A percentile compares a stretch with the other conserved stretches of the same genome.
Evolutionary conservation across 2,113 vertebrate genomes (phyloP).

Genomic region (Motacilla tschutschensis): DNA sequence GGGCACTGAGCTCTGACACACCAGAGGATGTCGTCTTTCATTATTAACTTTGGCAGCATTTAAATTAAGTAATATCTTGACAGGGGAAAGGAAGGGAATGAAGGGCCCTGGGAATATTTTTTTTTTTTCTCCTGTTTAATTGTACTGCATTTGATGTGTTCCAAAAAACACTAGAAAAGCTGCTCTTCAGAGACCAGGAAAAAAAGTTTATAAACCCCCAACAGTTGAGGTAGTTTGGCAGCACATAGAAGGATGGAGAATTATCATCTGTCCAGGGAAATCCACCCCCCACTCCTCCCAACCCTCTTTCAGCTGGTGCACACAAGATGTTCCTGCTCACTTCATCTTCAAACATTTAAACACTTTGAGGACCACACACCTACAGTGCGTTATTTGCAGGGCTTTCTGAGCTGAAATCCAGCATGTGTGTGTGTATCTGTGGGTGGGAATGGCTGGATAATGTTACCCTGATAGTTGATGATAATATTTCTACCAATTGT

Average conservation of each 20-base stretch:
- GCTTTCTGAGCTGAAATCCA: conserved; percentile 14
- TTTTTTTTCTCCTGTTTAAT: conserved; percentile 41
- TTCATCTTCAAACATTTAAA: conserved; percentile 50
- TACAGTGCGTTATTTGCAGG: conserved; percentile 12
- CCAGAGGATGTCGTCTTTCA: background rate
- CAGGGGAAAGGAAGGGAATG: conserved; percentile 35
- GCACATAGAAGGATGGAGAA: conserved; percentile 41
- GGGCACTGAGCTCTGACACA: conserved; percentile 14
- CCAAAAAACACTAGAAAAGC: conserved; percentile 41
- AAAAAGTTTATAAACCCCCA: conserved; percentile 33
- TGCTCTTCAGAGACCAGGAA: conserved; percentile 21
- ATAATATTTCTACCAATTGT: conserved; percentile 68
- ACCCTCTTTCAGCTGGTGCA: conserved; percentile 47
- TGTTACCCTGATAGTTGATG: conserved; percentile 41
- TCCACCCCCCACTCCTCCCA: conserved; percentile 31
- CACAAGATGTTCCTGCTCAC: conserved; percentile 58
- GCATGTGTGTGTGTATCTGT: conserved; percentile 20
- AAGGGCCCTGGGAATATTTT: conserved; percentile 34
- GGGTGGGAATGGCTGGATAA: conserved; percentile 63
- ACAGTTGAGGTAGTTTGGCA: conserved; percentile 52
- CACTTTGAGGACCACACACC: conserved; percentile 44
- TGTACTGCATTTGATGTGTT: conserved; percentile 42
- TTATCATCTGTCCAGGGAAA: conserved; percentile 57
- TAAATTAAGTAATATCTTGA: conserved; percentile 66
- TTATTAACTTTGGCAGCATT: conserved; percentile 55